Base-by-base conservation (phyloP, 2,113 vertebrate species). In the Alosa alosa region DNA sequence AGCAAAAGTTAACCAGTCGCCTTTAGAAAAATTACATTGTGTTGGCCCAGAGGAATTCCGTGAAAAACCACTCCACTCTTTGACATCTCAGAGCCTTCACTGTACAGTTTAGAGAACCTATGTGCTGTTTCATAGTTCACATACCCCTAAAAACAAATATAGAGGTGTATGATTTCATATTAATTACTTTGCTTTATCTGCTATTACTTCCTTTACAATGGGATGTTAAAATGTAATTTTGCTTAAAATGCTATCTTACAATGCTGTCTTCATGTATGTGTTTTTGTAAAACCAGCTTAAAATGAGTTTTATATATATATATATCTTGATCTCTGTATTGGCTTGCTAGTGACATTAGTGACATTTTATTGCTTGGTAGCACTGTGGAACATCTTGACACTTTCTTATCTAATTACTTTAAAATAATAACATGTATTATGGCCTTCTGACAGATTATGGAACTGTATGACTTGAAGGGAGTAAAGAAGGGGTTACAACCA, bases 51-150 rank as follows among this genome's bases (percentile, higher is more conserved):
- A 85, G 7, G 88, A 93, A 47, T 91, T 93, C 18, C 87, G 81
- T 17, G 92, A 90, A 52, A 94, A 93, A 83, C 87, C 82, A n/a
- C 87, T 96, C 10, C 88, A 87, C 84, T 89, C 81, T 72, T 91
- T 96, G 8, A 86, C 78, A 86, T 82, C 60, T 0, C 84, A 86
- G 10, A 83, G 86, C 60, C 86, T 94, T 45, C 85, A 85, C 49
- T 96, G 94, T 84, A 83, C 5, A 4, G 86, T 84, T 82, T 94
- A 92, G 89, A 13, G 18, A 60, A 25, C 13, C 31, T 55, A 17
- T 1, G 39, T 72, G 72, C 68, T 10, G 3, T 78, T 57, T 55
- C 4, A 18, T 55, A 18, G 52, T 22, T 20, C 22, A 6, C 18
- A 60, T 5, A 60, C 55, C 6, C 18, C 55, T 6, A 18, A 22